Conservation (phyloP, 2,797 vertebrate genomes). For the Apodemus agrarius region DNA sequence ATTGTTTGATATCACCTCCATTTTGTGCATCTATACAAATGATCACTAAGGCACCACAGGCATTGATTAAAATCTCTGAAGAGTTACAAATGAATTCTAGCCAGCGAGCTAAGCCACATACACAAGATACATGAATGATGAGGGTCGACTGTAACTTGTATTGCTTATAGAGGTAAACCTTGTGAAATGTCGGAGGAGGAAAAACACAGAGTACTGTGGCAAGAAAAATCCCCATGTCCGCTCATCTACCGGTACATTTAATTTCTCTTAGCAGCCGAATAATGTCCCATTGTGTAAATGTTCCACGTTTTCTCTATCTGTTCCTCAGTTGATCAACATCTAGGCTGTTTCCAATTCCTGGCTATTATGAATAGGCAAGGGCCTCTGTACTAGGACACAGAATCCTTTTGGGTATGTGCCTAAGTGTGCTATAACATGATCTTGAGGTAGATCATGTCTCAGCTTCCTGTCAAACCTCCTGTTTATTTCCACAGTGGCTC, state of each 20-base stretch:
- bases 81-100: background rate
- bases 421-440: background rate
- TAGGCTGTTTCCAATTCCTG: background rate
- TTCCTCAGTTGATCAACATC: background rate
- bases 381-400: background rate
- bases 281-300: background rate
- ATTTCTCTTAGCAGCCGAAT: background rate
- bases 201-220: fast-evolving
- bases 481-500: background rate
- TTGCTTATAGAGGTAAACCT: background rate
- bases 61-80: background rate
- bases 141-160: background rate
- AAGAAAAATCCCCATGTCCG: background rate
- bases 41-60: background rate
- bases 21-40: background rate
- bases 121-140: background rate
- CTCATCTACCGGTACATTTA: background rate
- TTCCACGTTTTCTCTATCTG: background rate
- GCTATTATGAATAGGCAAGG: background rate
- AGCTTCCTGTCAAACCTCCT: background rate
- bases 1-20: background rate
- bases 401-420: background rate
- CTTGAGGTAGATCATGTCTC: background rate
- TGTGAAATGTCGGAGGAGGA: background rate
- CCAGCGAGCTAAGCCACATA: background rate